These are phyloP conservation scores for Erebia ligea DNA, from an alignment of 2,888 invertebrate genomes.

Conservation along the genomic window DNA sequence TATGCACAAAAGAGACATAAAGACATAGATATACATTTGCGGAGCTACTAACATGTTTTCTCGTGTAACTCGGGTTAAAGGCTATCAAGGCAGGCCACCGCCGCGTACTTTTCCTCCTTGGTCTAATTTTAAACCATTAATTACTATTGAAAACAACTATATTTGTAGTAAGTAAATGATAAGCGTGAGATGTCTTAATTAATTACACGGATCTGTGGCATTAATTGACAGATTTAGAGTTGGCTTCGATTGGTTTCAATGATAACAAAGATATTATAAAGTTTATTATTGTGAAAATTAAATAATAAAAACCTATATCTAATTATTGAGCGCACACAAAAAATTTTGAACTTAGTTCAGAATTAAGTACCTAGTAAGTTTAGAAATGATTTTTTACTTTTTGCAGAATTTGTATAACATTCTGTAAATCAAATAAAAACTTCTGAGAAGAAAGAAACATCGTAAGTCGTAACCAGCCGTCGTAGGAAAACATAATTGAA, in stretches of 20 bases:
- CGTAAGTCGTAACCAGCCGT: too few species aligned
- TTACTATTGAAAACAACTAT: conserved; percentile 50
- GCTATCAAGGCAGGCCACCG: conserved; percentile 58
- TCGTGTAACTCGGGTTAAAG: conserved; percentile 54
- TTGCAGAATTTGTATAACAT: too few species aligned
- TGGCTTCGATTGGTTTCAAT: background rate
- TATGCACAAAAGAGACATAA: too few species aligned
- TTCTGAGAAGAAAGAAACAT: background rate
- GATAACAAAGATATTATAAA: background rate
- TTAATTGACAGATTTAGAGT: conserved; percentile 26
- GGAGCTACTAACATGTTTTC: conserved; percentile 30
- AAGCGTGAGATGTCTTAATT: conserved; percentile 13
- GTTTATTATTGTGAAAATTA: too few species aligned
- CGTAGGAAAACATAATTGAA: background rate
- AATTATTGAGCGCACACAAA: too few species aligned
- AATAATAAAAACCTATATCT: too few species aligned
- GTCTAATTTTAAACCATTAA: conserved; percentile 65
- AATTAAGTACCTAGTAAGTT: too few species aligned
- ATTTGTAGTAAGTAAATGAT: conserved; percentile 36
- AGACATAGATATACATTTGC: background rate
- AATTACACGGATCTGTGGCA: background rate
- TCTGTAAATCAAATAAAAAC: too few species aligned
- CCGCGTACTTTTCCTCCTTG: conserved; percentile 72
- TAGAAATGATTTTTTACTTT: too few species aligned
- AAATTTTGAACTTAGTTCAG: too few species aligned